Evolutionary conservation across 2,888 invertebrate species (phyloP).

Genomic region (Oligia strigilis): DNA sequence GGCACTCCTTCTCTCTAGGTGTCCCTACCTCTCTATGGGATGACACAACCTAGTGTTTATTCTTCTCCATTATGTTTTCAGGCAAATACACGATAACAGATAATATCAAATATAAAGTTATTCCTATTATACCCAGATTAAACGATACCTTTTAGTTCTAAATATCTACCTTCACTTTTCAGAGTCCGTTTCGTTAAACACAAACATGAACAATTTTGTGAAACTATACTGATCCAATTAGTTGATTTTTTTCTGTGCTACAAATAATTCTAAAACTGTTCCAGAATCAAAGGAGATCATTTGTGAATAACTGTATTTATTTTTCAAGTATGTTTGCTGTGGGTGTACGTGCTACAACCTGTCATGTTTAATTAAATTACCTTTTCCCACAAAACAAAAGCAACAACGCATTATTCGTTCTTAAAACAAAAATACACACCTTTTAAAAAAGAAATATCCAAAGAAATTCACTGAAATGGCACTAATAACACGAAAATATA

Average conservation of each 20-base stretch:
- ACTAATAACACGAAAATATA: slow-evolving; percentile 68
- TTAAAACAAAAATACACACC: slow-evolving; percentile 70
- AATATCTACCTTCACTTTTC: too few species aligned
- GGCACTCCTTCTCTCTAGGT: not conserved
- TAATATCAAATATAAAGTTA: not conserved
- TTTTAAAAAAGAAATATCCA: slow-evolving; percentile 70
- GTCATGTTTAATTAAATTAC: slow-evolving; percentile 65
- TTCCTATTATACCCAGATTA: not conserved
- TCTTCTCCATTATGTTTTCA: not conserved
- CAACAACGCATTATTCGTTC: not conserved
- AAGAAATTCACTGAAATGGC: slow-evolving; percentile 70
- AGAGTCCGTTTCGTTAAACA: not conserved
- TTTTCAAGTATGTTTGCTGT: slow-evolving; percentile 37
- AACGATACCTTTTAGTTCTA: too few species aligned
- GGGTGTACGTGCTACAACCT: slow-evolving; percentile 47
- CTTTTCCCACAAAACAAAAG: slow-evolving; percentile 23
- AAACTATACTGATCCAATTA: not conserved
- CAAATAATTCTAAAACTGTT: not conserved
- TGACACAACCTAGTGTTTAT: not conserved
- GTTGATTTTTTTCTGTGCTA: not conserved
- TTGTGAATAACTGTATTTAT: slow-evolving; percentile 35
- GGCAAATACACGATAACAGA: not conserved
- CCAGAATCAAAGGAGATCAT: not conserved
- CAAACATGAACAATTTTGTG: not conserved
- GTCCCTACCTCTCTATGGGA: not conserved